These are phyloP conservation scores for Rhegmatorhina hoffmannsi DNA, from an alignment of 2,113 vertebrate genomes.

Conservation along the genomic window DNA sequence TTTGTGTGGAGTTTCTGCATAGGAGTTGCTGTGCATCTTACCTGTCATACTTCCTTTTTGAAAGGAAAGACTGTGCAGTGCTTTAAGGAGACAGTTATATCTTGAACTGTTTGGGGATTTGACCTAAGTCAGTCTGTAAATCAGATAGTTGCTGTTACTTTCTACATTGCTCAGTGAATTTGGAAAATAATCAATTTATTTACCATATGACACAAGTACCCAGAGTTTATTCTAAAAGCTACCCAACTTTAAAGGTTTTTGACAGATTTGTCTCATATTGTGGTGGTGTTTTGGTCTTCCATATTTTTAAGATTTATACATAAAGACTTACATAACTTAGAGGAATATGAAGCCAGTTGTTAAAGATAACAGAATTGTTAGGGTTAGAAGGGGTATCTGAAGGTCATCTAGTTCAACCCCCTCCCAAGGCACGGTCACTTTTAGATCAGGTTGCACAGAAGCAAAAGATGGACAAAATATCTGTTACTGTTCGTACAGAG, in stretches of 20 bases:
- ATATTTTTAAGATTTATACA: not conserved
- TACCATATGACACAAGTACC: not conserved
- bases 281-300: not conserved
- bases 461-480: not conserved
- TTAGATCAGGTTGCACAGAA: not conserved
- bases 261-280: not conserved
- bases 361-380: not conserved
- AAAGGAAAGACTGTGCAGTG: not conserved
- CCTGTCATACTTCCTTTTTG: not conserved
- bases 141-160: not conserved
- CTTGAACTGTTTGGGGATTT: not conserved
- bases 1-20: not conserved
- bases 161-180: not conserved
- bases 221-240: not conserved
- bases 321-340: not conserved
- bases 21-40: not conserved
- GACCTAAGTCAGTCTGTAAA: not conserved
- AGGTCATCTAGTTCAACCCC: not conserved
- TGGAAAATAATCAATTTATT: not conserved
- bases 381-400: not conserved
- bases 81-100: not conserved
- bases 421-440: not conserved
- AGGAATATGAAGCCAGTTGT: not conserved
- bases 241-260: not conserved
- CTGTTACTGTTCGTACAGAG: not conserved